These are phyloP conservation scores for Anguilla japonica DNA, from an alignment of 2,113 vertebrate species.

Conservation along the genomic window DNA sequence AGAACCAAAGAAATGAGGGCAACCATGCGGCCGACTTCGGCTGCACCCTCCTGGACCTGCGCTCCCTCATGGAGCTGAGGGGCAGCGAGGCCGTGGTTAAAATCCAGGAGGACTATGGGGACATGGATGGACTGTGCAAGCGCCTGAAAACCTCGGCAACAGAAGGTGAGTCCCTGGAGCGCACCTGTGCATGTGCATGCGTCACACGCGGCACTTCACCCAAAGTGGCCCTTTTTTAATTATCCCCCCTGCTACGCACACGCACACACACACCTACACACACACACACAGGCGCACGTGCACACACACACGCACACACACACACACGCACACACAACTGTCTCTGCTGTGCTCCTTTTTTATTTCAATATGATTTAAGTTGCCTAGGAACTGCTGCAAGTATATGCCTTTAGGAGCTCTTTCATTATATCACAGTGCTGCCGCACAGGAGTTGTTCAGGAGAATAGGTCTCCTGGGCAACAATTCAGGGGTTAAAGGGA, in stretches of 20 bases:
- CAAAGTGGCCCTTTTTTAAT: not conserved
- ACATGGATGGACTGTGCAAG: constrained; percentile 89
- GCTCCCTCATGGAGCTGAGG: constrained; percentile 96
- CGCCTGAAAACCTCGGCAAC: constrained; percentile 90
- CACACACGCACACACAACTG: too few relatives aligned
- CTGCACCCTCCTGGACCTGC: constrained; percentile 90
- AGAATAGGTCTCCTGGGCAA: constrained; percentile 53
- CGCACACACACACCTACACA: not conserved
- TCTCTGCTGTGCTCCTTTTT: not conserved
- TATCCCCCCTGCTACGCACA: not conserved
- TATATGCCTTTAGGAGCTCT: not conserved
- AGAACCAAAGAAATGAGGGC: constrained; percentile 97
- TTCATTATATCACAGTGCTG: constrained; percentile 14
- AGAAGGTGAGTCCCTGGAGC: constrained; percentile 79
- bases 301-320: too few relatives aligned
- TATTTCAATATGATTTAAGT: constrained; percentile 15
- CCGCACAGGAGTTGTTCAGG: constrained; percentile 46
- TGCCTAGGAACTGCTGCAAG: not conserved
- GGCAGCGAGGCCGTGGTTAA: constrained; percentile 94
- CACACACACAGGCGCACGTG: too few relatives aligned
- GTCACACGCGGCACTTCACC: too few relatives aligned
- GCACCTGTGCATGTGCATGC: not conserved
- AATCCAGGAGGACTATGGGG: constrained; percentile 94
- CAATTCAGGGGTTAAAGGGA: constrained; percentile 50
- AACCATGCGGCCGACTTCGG: constrained; percentile 88